Evolutionary conservation across 2,797 vertebrate genomes (phyloP).

Genomic region (Sphenopsis melanotis): DNA sequence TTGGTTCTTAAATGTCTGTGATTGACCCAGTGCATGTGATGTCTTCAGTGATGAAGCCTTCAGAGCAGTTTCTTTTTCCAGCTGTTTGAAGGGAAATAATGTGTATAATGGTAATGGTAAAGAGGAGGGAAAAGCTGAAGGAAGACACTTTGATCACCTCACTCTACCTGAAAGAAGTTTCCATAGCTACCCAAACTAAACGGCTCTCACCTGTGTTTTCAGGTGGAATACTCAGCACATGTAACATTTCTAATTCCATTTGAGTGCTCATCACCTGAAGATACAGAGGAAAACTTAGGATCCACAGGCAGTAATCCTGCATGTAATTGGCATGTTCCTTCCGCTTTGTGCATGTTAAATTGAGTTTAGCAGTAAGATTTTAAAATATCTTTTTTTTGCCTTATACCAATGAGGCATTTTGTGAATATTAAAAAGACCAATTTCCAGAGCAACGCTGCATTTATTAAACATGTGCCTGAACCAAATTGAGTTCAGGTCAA

Average conservation of each 20-base stretch:
- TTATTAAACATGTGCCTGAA: background rate
- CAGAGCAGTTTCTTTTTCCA: background rate
- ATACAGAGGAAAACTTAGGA: background rate
- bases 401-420: background rate
- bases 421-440: background rate
- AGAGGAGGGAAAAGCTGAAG: background rate
- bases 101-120: background rate
- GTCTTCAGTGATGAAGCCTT: background rate
- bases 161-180: background rate
- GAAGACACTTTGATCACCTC: background rate
- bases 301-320: accelerated
- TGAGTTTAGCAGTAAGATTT: background rate
- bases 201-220: background rate
- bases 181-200: background rate
- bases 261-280: background rate
- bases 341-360: background rate
- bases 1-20: background rate
- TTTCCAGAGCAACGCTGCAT: background rate
- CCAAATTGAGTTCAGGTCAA: background rate
- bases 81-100: background rate
- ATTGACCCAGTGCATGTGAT: background rate
- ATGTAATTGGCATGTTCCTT: background rate
- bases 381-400: background rate
- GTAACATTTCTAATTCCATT: background rate
- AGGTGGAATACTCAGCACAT: background rate